Base-by-base conservation (phyloP, 1,140 invertebrate genomes). In the Ridgeia piscesae region DNA sequence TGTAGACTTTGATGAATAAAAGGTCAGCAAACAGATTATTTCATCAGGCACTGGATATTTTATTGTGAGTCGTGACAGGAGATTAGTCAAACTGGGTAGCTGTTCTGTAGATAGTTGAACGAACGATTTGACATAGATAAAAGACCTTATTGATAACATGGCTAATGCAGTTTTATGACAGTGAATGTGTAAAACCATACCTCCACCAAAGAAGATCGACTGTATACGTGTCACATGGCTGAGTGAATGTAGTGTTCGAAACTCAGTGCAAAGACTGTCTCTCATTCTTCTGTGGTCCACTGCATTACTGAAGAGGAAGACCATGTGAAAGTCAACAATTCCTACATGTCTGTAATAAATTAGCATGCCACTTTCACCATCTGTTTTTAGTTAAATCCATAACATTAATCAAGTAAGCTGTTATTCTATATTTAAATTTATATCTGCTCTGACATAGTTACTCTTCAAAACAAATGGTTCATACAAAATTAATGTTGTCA, bases 191-290 rank as follows among this genome's bases (percentile, higher is more conserved):
- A 17, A 35, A 35, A 33, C 35, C 93, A 92, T 92, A 95, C 95
- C 95, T 94, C 95, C 95, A 77, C 95, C 95, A 94, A 95, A 95
- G 93, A 95, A 95, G 14, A 95, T 94, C 35, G 95, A 94, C 14
- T 93, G 94, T 1, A 95, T 94, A 89, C 93, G 91, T 34, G 92
- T 92, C 4, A 95, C 94, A 33, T 93, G 92, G 77, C 94, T 94
- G 4, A 94, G 58, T 33, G 93, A 88, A 31, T 95, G 35, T 14
- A 95, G 89, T 35, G 94, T 95, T 34, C 92, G 34, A 34, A 94
- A 92, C 92, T 95, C 95, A 91, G 91, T 93, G 14, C 93, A 77
- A 11, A 95, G 92, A 92, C 94, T 94, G 11, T 93, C 92, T 89
- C 93, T 93, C 94, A 95, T 95, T 91, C 94, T 92, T 91, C 93